Percentiles rank a stretch among this genome's conserved stretches.
Evolutionary conservation across 2,113 vertebrate species (phyloP).

Genomic region (Nestor notabilis): DNA sequence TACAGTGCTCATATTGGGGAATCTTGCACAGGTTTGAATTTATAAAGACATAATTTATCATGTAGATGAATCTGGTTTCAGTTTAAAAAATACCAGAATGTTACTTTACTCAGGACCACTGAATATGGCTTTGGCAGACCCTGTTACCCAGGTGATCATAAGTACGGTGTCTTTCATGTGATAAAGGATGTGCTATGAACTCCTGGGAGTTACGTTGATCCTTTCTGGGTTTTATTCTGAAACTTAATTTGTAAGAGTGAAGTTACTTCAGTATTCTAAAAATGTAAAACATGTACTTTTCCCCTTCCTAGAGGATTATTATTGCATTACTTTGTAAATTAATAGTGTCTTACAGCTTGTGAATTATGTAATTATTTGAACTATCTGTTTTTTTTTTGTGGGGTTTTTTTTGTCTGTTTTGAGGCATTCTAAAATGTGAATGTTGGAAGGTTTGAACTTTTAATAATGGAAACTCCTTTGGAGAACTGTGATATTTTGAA

Average conservation of each 20-base stretch:
- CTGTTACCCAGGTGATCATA: background rate
- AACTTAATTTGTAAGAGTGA: background rate
- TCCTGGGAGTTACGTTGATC: background rate
- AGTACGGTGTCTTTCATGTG: background rate
- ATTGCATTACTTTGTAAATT: slow-evolving; percentile 27
- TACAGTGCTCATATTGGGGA: background rate
- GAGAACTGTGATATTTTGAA: background rate
- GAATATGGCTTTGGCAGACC: background rate
- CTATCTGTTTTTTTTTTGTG: slow-evolving; percentile 37
- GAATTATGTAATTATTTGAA: slow-evolving; percentile 41
- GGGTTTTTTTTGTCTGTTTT: background rate
- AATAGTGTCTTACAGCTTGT: slow-evolving; percentile 11
- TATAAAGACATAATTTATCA: background rate
- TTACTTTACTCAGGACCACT: background rate
- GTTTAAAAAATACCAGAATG: background rate
- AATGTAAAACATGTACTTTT: background rate
- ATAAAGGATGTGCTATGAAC: background rate
- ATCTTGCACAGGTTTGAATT: background rate
- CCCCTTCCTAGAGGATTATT: background rate
- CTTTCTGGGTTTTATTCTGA: background rate
- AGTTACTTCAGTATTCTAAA: background rate
- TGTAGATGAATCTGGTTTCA: background rate
- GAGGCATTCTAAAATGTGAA: background rate
- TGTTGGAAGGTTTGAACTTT: background rate
- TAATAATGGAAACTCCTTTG: background rate